Evolutionary conservation across 1,140 invertebrate species (phyloP).

Genomic region (Pomacea maculata): DNA sequence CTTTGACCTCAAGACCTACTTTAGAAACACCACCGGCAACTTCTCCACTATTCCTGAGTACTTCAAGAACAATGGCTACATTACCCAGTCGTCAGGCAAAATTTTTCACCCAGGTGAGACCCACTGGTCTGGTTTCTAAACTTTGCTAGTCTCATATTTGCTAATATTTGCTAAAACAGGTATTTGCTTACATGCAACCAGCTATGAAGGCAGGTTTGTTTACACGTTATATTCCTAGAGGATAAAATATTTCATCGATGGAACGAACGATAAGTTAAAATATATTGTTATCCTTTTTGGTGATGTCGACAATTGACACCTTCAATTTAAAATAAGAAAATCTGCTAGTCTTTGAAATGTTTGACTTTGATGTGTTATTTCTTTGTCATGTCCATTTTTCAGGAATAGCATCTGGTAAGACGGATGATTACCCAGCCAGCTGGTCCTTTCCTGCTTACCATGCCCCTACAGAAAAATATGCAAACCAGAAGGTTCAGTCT

Average conservation of each 20-base stretch:
- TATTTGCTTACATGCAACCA: neutral
- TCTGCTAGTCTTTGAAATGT: too few relatives aligned
- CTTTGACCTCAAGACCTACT: slow-evolving; percentile 80
- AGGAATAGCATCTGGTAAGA: slow-evolving; percentile 80
- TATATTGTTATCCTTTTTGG: too few relatives aligned
- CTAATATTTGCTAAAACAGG: neutral
- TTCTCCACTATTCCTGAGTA: slow-evolving; percentile 85
- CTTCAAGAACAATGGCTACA: slow-evolving; percentile 82
- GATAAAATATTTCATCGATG: too few relatives aligned
- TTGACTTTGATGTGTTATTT: too few relatives aligned
- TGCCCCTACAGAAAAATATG: slow-evolving; percentile 70
- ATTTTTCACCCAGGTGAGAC: slow-evolving; percentile 76
- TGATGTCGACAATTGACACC: too few relatives aligned
- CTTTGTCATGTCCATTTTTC: slow-evolving; percentile 55
- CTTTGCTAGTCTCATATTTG: too few relatives aligned
- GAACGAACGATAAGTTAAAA: too few relatives aligned
- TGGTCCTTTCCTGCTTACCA: slow-evolving; percentile 81
- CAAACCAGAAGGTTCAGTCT: neutral
- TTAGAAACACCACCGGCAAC: slow-evolving; percentile 78
- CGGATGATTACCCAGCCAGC: slow-evolving; percentile 86
- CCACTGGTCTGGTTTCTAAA: neutral
- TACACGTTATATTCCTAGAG: too few relatives aligned
- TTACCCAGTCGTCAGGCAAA: slow-evolving; percentile 82
- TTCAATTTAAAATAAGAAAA: too few relatives aligned
- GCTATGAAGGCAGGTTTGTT: neutral